phyloP scores from a whole-genome alignment of 2,113 vertebrate genomes.

The Gasterosteus aculeatus region DNA sequence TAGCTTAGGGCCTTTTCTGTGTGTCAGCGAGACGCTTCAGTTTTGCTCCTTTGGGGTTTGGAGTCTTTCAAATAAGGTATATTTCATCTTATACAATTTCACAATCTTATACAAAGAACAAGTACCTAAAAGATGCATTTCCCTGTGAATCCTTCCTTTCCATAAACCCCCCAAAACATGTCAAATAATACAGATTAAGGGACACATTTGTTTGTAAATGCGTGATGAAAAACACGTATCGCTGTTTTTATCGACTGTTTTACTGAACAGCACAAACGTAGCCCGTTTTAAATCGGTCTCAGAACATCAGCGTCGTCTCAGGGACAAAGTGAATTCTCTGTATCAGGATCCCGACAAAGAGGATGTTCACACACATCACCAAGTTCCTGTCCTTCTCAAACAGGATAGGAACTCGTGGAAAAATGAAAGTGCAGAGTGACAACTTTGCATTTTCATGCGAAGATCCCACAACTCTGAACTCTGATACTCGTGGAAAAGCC shows the following conservation, averaged over 20 bases:
- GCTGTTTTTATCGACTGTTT: neutral
- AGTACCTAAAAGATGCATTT: neutral
- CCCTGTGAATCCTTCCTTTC: neutral
- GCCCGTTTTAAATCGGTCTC: neutral
- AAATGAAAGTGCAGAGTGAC: neutral
- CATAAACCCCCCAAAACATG: neutral
- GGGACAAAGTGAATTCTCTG: conserved; percentile 5
- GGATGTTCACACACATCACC: neutral
- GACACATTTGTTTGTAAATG: neutral
- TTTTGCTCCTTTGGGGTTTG: neutral
- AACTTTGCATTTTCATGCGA: neutral
- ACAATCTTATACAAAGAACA: neutral
- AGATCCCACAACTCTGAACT: neutral
- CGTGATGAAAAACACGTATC: neutral
- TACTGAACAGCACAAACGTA: neutral
- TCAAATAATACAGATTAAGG: neutral
- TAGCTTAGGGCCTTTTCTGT: neutral
- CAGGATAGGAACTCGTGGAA: conserved; percentile 23
- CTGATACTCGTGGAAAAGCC: neutral
- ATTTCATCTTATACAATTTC: neutral
- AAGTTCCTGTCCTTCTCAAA: conserved; percentile 29
- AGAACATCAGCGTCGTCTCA: neutral
- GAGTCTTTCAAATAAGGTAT: neutral
- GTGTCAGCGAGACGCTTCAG: neutral
- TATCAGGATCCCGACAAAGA: neutral